phyloP scores from a whole-genome alignment of 2,797 vertebrate species.

The Tragopan temminckii region DNA sequence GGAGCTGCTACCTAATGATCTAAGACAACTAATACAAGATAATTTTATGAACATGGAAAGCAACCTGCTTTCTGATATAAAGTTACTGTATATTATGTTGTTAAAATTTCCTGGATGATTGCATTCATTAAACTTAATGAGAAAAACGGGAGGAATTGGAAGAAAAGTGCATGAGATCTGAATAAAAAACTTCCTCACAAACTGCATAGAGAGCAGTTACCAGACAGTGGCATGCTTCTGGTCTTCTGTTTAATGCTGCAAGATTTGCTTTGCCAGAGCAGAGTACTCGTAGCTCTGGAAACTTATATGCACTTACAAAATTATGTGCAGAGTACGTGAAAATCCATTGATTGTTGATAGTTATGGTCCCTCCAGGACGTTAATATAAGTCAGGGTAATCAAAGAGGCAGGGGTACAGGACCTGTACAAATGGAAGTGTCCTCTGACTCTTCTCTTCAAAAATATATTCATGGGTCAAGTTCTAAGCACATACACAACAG shows the following conservation, averaged over 20 bases:
- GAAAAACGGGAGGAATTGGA: neutral
- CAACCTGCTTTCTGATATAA: neutral
- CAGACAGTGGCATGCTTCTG: neutral
- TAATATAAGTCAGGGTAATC: neutral
- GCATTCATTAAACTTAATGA: slow-evolving; percentile 9
- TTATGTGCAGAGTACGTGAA: neutral
- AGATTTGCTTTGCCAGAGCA: neutral
- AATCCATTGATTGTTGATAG: neutral
- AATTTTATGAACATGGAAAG: neutral
- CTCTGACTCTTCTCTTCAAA: neutral
- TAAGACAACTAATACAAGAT: neutral
- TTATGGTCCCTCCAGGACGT: neutral
- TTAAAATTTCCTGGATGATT: neutral
- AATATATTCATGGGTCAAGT: neutral
- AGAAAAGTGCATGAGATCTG: neutral
- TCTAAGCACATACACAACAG: neutral
- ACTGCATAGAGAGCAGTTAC: neutral
- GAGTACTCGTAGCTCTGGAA: neutral
- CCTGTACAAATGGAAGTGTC: neutral
- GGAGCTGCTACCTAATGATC: neutral
- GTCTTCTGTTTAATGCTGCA: neutral
- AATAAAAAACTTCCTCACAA: neutral
- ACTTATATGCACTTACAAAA: neutral
- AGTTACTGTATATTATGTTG: neutral
- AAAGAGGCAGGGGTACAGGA: neutral